A percentile compares a stretch with the other conserved stretches of the same genome.
Conservation (phyloP, 2,113 vertebrate genomes). For the Recurvirostra avosetta region DNA sequence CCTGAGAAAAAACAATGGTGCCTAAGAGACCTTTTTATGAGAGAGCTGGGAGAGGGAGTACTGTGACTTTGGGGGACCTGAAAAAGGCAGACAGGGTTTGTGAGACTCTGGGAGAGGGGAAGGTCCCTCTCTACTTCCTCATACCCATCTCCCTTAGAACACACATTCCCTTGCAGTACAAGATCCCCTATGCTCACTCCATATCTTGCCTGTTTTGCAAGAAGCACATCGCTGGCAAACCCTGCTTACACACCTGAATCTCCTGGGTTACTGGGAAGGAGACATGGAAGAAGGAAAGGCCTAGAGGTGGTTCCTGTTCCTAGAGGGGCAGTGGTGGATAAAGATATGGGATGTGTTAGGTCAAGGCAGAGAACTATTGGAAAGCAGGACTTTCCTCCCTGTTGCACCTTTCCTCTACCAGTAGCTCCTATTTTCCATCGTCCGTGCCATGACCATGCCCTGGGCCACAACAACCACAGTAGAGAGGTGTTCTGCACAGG, state of each 20-base stretch:
- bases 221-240: neutral
- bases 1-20: neutral
- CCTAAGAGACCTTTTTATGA: neutral
- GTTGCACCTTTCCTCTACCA: neutral
- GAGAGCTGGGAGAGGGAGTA: neutral
- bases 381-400: neutral
- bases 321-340: neutral
- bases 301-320: neutral
- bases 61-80: neutral
- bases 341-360: fast-evolving
- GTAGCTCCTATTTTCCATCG: neutral
- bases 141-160: neutral
- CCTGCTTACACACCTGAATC: neutral
- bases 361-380: neutral
- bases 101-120: neutral
- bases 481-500: neutral
- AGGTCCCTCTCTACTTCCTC: neutral
- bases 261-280: neutral
- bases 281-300: neutral
- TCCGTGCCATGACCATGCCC: neutral
- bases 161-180: neutral
- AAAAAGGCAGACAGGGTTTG: neutral
- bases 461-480: neutral
- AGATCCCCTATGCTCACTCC: neutral
- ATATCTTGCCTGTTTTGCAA: neutral